phyloP scores from a whole-genome alignment of 2,888 invertebrate genomes.

The Tachina lurida region DNA sequence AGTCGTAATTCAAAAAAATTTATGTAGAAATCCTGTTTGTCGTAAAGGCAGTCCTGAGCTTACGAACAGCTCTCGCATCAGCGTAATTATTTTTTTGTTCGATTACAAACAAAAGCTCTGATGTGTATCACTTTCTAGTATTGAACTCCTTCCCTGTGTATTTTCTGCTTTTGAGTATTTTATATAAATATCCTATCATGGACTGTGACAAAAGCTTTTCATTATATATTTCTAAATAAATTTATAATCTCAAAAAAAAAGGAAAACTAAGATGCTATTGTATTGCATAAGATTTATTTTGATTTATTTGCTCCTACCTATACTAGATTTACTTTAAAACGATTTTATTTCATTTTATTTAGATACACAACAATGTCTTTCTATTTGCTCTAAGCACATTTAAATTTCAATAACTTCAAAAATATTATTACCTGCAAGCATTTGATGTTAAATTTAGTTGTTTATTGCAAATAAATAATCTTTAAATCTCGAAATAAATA shows the following conservation, averaged over 20 bases:
- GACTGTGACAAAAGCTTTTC: background rate
- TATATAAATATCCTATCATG: background rate
- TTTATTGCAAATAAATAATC: too few relatives aligned
- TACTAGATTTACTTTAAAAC: background rate
- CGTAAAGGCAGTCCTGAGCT: too few relatives aligned
- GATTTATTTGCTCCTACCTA: background rate
- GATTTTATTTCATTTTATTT: constrained; percentile 13
- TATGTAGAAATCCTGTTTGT: too few relatives aligned
- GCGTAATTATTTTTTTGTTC: too few relatives aligned
- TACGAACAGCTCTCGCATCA: too few relatives aligned
- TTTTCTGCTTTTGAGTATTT: background rate
- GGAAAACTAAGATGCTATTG: background rate
- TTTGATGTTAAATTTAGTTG: background rate
- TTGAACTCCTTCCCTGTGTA: too few relatives aligned
- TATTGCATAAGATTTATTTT: background rate
- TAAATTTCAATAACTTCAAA: background rate
- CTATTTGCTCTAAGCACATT: background rate
- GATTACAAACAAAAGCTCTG: too few relatives aligned
- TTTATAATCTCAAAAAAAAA: background rate
- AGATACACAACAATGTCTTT: background rate
- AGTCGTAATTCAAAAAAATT: too few relatives aligned
- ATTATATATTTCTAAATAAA: background rate
- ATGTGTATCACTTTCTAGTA: too few relatives aligned
- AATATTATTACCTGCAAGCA: background rate
- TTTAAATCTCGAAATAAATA: too few relatives aligned